Evolutionary conservation across 2,113 vertebrate genomes (phyloP), one percentile per base, ranked within the genome.

Genomic region (Myiozetetes cayanensis): DNA sequence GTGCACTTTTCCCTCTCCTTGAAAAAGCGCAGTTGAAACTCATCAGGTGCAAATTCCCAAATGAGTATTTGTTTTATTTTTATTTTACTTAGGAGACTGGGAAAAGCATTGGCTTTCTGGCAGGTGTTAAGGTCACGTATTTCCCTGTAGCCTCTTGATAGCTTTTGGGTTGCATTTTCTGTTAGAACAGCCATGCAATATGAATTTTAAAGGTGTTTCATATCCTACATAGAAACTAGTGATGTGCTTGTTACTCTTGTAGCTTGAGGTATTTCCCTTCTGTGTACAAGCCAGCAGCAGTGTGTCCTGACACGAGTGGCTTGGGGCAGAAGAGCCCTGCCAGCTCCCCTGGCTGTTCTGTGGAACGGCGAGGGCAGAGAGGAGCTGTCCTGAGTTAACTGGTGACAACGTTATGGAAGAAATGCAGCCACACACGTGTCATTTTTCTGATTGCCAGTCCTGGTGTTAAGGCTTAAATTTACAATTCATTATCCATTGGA

Each of bases 11-110:
- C 37, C 15, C 25, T 80, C 41, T 76, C 46, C 55, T 85, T 80
- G 75, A 95, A 87, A 24, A 79, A 91, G 71, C 84, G 30, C 66
- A 44, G 66, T 70, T 74, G 85, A 94, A 91, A 47, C 85, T 90
- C 85, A 80, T 81, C 93, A 88, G 72, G 75, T 94, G 82, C 68
- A 88, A 63, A 77, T 66, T 90, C 63, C 82, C 67, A 61, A 66
- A 52, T 19, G 35, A 85, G 44, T 81, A 72, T 72, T 87, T 91
- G 41, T 95, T 87, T 87, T 59, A 23, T 72, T 84, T 91, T 73
- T 68, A 28, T 85, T 93, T 83, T 71, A 67, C 37, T 71, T 49
- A 46, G 59, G 44, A 74, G 75, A 71, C 85, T 62, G 59, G 87
- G 74, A 76, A 61, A 55, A 47, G 14, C 5, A 1, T 25, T 80